A percentile compares a stretch with the other conserved stretches of the same genome.
These are phyloP conservation scores for Amorpha juglandis DNA, from an alignment of 2,888 invertebrate genomes.

Conservation along the genomic window DNA sequence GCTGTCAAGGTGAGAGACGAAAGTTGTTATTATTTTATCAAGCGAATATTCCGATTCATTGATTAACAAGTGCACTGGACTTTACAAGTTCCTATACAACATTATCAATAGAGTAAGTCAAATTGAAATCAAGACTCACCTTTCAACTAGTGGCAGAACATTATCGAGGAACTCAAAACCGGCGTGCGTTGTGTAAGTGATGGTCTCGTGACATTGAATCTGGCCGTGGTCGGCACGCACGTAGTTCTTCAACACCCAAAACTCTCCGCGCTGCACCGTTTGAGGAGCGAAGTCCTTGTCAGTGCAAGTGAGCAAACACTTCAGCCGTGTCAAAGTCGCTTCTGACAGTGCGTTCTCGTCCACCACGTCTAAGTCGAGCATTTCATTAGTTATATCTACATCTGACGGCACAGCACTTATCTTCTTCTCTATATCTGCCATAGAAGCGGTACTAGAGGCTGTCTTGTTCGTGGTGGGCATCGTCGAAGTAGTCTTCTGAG, in stretches of 20 bases:
- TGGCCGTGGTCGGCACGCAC: conserved; percentile 88
- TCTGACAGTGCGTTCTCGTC: conserved; percentile 72
- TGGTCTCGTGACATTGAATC: conserved; percentile 90
- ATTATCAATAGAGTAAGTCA: neutral
- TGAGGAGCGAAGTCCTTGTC: conserved; percentile 85
- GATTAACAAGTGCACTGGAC: neutral
- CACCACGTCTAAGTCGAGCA: conserved; percentile 65
- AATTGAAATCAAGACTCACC: conserved; percentile 65
- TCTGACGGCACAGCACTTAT: conserved; percentile 63
- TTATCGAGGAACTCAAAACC: conserved; percentile 96
- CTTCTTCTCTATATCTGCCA: conserved; percentile 66
- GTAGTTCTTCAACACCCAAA: conserved; percentile 95
- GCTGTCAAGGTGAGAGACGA: conserved; percentile 22
- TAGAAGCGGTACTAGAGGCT: conserved; percentile 73
- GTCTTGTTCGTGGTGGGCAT: conserved; percentile 70
- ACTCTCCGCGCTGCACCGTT: conserved; percentile 90
- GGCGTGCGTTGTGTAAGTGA: conserved; percentile 96
- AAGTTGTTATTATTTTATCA: conserved; percentile 12
- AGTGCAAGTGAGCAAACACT: conserved; percentile 85
- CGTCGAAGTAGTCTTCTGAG: conserved; percentile 71
- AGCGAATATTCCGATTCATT: conserved; percentile 8
- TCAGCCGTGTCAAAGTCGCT: conserved; percentile 65
- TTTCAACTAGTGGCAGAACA: conserved; percentile 91
- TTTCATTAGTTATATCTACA: conserved; percentile 62
- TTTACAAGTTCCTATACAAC: neutral